Evolutionary conservation across 1,140 invertebrate species (phyloP), one percentile per base, ranked within the genome.

Genomic region (Mercenaria mercenaria): DNA sequence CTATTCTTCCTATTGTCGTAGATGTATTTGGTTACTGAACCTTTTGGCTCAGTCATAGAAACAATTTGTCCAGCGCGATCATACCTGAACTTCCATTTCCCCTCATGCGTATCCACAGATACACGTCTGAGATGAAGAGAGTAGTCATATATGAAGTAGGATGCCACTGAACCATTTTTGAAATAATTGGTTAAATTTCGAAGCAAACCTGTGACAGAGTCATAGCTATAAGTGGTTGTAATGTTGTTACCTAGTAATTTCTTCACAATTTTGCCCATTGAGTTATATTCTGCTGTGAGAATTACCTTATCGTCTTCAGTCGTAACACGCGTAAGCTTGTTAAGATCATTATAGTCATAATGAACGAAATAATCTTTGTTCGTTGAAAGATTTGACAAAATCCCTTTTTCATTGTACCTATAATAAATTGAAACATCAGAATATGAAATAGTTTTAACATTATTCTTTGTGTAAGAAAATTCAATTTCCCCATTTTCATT

Each of bases 1-100:
- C 80, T 61, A 67, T 82, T 82, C 50, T 82, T 82, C 11, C 50
- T 64, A 13, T 61, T 41, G 29, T 82, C 80, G 39, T 82, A 82
- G 23, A 8, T 32, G 47, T 82, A 82, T 43, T 67, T 26, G 20
- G 80, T 82, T 6, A 82, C 8, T 10, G 23, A 29, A 8, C 56
- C 56, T 20, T 39, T 26, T 64, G 80, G 80, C 37, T 61, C 39
- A 8, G 26, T 67, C 52, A 82, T 43, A 26, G 52, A 0, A 0
- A 34, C 41, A 20, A 82, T 23, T 67, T 82, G 80, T n/a, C 80
- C 80, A 41, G 80, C 32, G 0, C 39, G 37, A 50, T 82, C 80
- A 43, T 82, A 82, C 20, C 34, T 52, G 32, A 64, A 82, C n/a
- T 82, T 82, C 56, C 59, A 82, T 0, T 10, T 37, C 41, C 80